Base-by-base conservation (phyloP, 2,113 vertebrate species). In the Gobiocypris rarus region DNA sequence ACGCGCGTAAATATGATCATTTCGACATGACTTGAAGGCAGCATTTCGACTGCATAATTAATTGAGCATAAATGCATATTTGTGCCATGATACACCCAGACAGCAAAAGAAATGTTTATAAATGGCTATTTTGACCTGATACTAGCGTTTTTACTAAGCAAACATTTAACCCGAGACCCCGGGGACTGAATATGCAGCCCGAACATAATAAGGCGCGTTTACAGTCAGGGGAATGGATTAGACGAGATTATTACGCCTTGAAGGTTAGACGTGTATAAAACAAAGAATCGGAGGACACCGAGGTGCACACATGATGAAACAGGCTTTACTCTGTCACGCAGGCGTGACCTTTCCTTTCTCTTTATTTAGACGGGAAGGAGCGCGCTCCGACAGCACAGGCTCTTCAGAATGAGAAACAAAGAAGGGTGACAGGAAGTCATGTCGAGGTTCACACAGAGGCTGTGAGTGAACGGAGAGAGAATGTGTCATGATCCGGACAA, bases 161-260 rank as follows among this genome's bases (percentile, higher is more conserved):
- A 24, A 70, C 65, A 45, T 54, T 52, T 70, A 70, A 58, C 52
- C 31, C 4, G 38, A 73, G n/a, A 61, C 83, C 43, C 58, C 10
- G 38, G 61, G 67, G 59, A 41, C 58, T 17, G 86, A 17, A 75
- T 26, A 75, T 75, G 19, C 24, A 88, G 11, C 8, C 31, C 17
- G 31, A 10, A 54, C 82, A 89, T 85, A 83, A 92, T 86, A 90
- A 92, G 89, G 82, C 87, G 88, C 91, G 85, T 91, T 92, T 90
- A 92, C 92, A 91, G 89, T 91, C n/a, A 90, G 89, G 87, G 88
- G 88, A 89, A 92, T 90, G 91, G 91, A 92, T 93, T 93, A 92
- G 89, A 90, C 87, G 85, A 85, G 89, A 87, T 91, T 89, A 93
- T 92, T 89, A 91, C 89, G 89, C 89, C 92, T 93, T 67, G 56